Evolutionary conservation across 2,797 vertebrate genomes (phyloP).

Genomic region (Salmo trutta): DNA sequence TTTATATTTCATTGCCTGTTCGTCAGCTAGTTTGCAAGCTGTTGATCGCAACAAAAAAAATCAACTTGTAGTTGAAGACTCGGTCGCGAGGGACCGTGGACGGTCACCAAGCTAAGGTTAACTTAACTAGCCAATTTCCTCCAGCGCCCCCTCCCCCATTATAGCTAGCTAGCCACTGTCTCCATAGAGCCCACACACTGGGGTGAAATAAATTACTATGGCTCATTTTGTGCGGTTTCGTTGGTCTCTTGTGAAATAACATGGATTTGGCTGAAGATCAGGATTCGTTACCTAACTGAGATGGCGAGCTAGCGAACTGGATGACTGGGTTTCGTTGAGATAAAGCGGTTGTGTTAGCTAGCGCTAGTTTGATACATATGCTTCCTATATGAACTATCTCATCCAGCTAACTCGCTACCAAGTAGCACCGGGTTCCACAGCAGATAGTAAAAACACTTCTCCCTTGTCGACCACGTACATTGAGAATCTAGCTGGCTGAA

Average conservation of each 20-base stretch:
- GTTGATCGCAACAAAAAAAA: neutral
- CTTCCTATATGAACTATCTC: neutral
- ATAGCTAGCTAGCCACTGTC: conserved; percentile 44
- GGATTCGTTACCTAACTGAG: neutral
- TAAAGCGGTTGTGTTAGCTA: neutral
- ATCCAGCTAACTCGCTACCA: neutral
- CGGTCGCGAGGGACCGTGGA: conserved; percentile 50
- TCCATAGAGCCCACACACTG: conserved; percentile 36
- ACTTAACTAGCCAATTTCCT: conserved; percentile 35
- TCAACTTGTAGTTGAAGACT: neutral
- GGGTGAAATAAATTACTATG: conserved; percentile 50
- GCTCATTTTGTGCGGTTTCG: conserved; percentile 33
- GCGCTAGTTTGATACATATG: neutral
- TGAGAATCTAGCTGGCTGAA: neutral
- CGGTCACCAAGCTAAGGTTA: conserved; percentile 43
- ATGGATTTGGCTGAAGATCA: neutral
- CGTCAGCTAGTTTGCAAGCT: neutral
- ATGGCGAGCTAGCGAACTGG: neutral
- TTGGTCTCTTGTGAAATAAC: conserved; percentile 10
- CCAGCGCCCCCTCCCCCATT: conserved; percentile 54
- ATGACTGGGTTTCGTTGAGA: neutral
- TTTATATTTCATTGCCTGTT: neutral
- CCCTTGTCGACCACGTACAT: neutral
- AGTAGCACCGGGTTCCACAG: neutral
- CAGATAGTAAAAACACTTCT: neutral